These are phyloP conservation scores for Neolamprologus hecqui DNA, from an alignment of 2,113 vertebrate genomes.

Conservation along the genomic window DNA sequence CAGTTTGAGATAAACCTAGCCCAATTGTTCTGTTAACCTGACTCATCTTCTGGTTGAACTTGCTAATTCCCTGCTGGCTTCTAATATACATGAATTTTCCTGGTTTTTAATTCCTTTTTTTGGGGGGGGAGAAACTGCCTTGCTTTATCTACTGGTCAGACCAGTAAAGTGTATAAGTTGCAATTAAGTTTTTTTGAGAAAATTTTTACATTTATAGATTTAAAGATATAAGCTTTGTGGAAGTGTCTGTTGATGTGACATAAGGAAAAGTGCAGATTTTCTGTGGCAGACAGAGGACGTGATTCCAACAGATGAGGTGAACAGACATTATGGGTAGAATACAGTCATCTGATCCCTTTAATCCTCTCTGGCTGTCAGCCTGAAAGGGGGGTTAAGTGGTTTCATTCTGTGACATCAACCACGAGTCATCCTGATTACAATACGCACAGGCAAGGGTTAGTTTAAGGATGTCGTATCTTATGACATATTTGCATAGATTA, in stretches of 20 bases:
- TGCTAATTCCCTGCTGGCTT: neutral
- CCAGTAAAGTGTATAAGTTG: neutral
- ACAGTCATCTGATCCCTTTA: slow-evolving; percentile 54
- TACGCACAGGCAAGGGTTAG: neutral
- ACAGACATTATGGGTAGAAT: slow-evolving; percentile 24
- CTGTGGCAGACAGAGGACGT: neutral
- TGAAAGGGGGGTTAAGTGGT: slow-evolving; percentile 55
- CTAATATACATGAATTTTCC: neutral
- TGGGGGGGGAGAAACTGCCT: rapidly evolving
- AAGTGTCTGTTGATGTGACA: neutral
- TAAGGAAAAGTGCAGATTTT: neutral
- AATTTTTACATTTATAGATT: neutral
- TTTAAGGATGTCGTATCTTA: neutral
- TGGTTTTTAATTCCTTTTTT: neutral
- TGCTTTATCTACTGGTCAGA: neutral
- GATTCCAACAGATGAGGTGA: neutral
- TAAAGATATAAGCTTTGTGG: neutral
- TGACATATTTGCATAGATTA: neutral
- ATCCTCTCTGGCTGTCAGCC: slow-evolving; percentile 26
- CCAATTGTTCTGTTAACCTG: neutral
- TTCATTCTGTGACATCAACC: slow-evolving; percentile 51
- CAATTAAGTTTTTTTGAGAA: neutral
- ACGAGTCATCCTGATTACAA: slow-evolving; percentile 22
- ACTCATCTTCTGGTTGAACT: neutral
- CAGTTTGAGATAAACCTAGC: neutral